phyloP scores from a whole-genome alignment of 1,140 invertebrate genomes.

The Prorops nasuta region DNA sequence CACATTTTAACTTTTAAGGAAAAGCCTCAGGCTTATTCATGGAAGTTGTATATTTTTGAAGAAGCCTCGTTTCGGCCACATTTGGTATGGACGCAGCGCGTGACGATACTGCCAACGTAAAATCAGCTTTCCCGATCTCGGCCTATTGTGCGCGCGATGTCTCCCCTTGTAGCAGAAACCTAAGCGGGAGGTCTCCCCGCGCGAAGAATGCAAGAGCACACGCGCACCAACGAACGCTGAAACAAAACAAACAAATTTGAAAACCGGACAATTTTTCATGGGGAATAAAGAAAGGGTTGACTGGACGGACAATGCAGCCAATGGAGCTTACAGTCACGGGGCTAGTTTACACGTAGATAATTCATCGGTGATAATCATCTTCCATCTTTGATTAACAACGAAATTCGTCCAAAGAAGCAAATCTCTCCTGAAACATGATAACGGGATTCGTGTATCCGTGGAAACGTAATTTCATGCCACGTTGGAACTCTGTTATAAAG shows the following conservation, averaged over 20 bases:
- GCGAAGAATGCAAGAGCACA: constrained; percentile 9
- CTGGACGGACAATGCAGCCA: constrained; percentile 27
- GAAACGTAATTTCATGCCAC: background rate
- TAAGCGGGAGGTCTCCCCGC: constrained; percentile 21
- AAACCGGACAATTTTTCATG: constrained; percentile 31
- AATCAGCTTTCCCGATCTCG: no score
- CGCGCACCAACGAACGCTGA: constrained; percentile 19
- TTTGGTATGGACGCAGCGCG: no score
- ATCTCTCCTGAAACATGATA: constrained; percentile 8
- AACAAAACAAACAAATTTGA: constrained; percentile 26
- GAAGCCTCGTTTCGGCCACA: no score
- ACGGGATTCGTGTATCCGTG: background rate
- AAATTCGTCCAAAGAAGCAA: background rate
- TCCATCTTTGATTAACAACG: constrained; percentile 20
- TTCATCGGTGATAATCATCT: constrained; percentile 33
- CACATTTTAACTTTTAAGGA: no score
- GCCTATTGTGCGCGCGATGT: no score
- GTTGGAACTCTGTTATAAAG: no score
- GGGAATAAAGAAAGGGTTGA: constrained; percentile 32
- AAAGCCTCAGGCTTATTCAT: no score
- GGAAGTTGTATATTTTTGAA: no score
- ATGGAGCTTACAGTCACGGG: constrained; percentile 21
- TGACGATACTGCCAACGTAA: no score
- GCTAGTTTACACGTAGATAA: constrained; percentile 38
- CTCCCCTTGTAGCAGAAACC: no score